Evolutionary conservation across 1,140 invertebrate species (phyloP).

Genomic region (Spodoptera frugiperda): DNA sequence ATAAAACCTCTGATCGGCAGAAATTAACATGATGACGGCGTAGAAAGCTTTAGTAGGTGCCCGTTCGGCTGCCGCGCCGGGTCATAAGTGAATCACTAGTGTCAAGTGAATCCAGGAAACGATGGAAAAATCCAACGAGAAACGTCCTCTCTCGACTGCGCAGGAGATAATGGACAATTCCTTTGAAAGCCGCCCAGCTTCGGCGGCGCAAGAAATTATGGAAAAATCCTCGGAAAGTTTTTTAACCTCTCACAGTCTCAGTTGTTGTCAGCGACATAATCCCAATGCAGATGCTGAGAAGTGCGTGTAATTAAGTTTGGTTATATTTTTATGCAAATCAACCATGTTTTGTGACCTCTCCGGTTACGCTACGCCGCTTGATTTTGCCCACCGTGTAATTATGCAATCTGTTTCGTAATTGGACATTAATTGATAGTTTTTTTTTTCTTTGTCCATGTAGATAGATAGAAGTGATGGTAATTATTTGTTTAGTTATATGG

Average conservation of each 20-base stretch:
- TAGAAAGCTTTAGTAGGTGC: not conserved
- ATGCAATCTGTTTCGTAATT: slow-evolving; percentile 24
- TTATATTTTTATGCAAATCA: slow-evolving; percentile 4
- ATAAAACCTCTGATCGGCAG: not conserved
- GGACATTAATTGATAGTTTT: slow-evolving; percentile 16
- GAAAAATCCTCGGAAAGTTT: slow-evolving; percentile 24
- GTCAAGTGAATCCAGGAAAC: not conserved
- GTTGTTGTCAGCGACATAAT: not conserved
- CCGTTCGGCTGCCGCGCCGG: not conserved
- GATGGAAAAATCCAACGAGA: slow-evolving; percentile 21
- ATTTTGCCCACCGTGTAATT: slow-evolving; percentile 28
- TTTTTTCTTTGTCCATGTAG: slow-evolving; percentile 5
- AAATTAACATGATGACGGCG: not conserved
- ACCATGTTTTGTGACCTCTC: slow-evolving; percentile 24
- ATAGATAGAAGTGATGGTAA: not conserved
- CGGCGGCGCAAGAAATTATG: slow-evolving; percentile 4
- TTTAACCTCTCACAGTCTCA: not conserved
- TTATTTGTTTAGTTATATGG: slow-evolving; percentile 8
- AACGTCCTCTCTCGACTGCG: not conserved
- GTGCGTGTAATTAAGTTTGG: slow-evolving; percentile 33
- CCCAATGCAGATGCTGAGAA: not conserved
- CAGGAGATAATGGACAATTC: slow-evolving; percentile 21
- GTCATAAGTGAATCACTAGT: not conserved
- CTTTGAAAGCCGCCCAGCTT: not conserved
- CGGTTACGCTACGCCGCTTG: not conserved